Base-by-base conservation (phyloP, 2,113 vertebrate species). In the Bubo blakistoni region DNA sequence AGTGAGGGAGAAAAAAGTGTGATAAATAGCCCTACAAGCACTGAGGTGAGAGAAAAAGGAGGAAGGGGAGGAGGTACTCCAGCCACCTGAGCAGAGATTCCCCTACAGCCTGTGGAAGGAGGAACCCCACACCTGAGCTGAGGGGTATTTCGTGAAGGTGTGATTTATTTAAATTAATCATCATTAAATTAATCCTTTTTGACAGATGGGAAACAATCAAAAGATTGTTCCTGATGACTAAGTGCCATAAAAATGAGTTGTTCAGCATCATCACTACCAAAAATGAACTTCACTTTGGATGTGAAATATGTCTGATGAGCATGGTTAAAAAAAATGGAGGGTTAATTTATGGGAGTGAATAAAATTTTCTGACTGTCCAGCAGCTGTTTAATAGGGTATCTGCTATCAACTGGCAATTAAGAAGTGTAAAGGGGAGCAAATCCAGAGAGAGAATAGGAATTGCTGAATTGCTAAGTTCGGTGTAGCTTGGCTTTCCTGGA, bases 181-280 rank as follows among this genome's bases (percentile, higher is more conserved):
- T 79, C 42, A 59, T 90, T 91, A 96, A 94, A 88, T 86, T 97
- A 94, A 97, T 96, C 61, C 88, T 93, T 91, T 95, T 78, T 87
- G 66, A 95, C 73, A 94, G 81, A 78, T 81, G 32, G 17, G 73
- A 97, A 97, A 97, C 88, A 97, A 97, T 97, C 89, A 94, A 95
- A 97, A 96, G 55, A 92, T 83, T 95, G 93, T 97, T 97, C 88
- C 95, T 93, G 49, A 54, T 29, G n/a, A 81, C 67, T 92, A 92
- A 97, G 91, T 89, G 69, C 88, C 96, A 92, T 90, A 94, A 96
- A 88, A 98, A 97, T 96, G 52, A 44, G 67, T 74, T 94, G 72
- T 93, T 97, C 67, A 32, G 87, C 82, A 89, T 86, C 94, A 96
- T 86, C 93, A 63, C 96, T 91, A 94, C 79, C 90, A 97, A 94